These are phyloP conservation scores for Cistogaster globosa DNA, from an alignment of 2,888 invertebrate species.

Conservation along the genomic window DNA sequence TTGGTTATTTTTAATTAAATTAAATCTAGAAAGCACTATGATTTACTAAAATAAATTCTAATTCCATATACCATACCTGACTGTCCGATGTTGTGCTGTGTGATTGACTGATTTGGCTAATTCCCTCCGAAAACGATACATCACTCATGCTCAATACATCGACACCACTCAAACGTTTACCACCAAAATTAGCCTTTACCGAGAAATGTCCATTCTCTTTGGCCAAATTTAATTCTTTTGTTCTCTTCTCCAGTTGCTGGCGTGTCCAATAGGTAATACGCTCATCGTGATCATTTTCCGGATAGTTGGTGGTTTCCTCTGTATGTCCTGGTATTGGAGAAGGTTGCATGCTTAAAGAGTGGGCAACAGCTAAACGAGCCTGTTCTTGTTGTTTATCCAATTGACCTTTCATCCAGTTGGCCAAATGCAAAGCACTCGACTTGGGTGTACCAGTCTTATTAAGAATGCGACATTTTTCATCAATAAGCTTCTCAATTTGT, in stretches of 20 bases:
- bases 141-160: slow-evolving; percentile 84
- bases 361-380: slow-evolving; percentile 79
- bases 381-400: slow-evolving; percentile 86
- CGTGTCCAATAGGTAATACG: slow-evolving; percentile 86
- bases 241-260: slow-evolving; percentile 88
- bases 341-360: slow-evolving; percentile 71
- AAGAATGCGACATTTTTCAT: slow-evolving; percentile 86
- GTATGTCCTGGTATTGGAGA: not conserved
- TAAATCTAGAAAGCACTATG: too few species aligned
- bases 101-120: slow-evolving; percentile 86
- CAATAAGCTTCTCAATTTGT: slow-evolving; percentile 86
- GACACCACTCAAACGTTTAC: slow-evolving; percentile 81
- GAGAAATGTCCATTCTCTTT: slow-evolving; percentile 81
- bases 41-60: too few species aligned
- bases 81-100: slow-evolving; percentile 91
- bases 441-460: slow-evolving; percentile 86
- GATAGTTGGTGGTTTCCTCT: not conserved
- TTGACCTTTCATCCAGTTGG: slow-evolving; percentile 92
- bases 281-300: slow-evolving; percentile 80
- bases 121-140: slow-evolving; percentile 82
- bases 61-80: slow-evolving; percentile 84
- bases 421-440: slow-evolving; percentile 89
- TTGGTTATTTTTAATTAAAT: too few species aligned
- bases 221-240: slow-evolving; percentile 87
- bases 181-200: slow-evolving; percentile 78